These are phyloP conservation scores for Spilosoma lubricipeda DNA, from an alignment of 2,888 invertebrate species.

Conservation along the genomic window DNA sequence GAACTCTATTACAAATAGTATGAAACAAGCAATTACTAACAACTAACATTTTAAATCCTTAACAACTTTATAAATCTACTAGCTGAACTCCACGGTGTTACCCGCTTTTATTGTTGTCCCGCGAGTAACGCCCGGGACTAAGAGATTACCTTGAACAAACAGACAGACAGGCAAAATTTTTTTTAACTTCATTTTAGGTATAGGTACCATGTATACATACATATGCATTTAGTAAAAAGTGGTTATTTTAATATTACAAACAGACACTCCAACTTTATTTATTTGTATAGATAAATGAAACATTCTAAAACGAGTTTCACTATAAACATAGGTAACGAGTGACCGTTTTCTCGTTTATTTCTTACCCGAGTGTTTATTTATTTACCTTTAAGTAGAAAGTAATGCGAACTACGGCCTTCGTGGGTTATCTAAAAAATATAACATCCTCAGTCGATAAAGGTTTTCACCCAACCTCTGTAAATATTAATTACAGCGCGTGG, in stretches of 20 bases:
- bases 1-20: no score
- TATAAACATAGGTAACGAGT: background rate
- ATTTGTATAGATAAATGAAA: background rate
- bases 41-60: background rate
- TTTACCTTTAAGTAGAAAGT: background rate
- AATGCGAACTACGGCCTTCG: background rate
- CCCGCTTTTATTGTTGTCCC: no score
- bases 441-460: constrained; percentile 29
- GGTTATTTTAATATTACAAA: no score
- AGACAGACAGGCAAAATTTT: no score
- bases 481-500: constrained; percentile 89
- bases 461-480: constrained; percentile 42
- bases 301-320: background rate
- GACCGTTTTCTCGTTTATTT: background rate
- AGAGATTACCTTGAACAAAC: no score
- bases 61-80: background rate
- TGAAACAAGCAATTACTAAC: no score
- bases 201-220: no score
- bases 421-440: constrained; percentile 29
- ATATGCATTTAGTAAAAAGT: no score
- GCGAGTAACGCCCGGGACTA: no score
- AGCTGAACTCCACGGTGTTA: no score
- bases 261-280: no score
- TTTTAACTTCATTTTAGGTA: no score
- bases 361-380: constrained; percentile 1